phyloP scores from a whole-genome alignment of 2,113 vertebrate genomes.

The Litocranius walleri region DNA sequence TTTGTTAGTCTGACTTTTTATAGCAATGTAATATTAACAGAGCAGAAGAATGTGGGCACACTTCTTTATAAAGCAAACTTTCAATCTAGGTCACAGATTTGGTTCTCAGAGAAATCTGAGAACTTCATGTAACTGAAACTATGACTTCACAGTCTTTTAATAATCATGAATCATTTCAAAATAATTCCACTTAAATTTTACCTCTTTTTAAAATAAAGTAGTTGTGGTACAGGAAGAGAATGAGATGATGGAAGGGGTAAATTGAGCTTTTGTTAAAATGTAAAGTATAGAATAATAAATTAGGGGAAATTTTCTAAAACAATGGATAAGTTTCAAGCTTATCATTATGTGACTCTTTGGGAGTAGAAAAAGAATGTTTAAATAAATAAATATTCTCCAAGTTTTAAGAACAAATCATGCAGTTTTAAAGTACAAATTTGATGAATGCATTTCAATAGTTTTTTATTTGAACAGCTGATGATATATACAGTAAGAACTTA shows the following conservation, averaged over 20 bases:
- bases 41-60: constrained; percentile 21
- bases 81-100: constrained; percentile 52
- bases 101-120: constrained; percentile 14
- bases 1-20: constrained; percentile 76
- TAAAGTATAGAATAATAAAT: not conserved
- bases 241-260: not conserved
- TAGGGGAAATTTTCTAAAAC: not conserved
- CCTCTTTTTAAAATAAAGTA: not conserved
- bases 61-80: constrained; percentile 56
- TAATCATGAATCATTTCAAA: not conserved
- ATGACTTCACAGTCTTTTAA: not conserved
- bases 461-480: not conserved
- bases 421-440: not conserved
- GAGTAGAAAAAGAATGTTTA: not conserved
- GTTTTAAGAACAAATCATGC: not conserved
- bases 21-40: constrained; percentile 66
- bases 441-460: not conserved
- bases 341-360: not conserved
- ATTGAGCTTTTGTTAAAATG: not conserved
- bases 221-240: not conserved
- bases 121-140: not conserved
- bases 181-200: constrained; percentile 1
- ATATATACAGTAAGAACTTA: not conserved
- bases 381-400: not conserved
- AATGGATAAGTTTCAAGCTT: not conserved